Evolutionary conservation across 1,140 invertebrate species (phyloP), one percentile per base, ranked within the genome.

Genomic region (Eupristina koningsbergeri): DNA sequence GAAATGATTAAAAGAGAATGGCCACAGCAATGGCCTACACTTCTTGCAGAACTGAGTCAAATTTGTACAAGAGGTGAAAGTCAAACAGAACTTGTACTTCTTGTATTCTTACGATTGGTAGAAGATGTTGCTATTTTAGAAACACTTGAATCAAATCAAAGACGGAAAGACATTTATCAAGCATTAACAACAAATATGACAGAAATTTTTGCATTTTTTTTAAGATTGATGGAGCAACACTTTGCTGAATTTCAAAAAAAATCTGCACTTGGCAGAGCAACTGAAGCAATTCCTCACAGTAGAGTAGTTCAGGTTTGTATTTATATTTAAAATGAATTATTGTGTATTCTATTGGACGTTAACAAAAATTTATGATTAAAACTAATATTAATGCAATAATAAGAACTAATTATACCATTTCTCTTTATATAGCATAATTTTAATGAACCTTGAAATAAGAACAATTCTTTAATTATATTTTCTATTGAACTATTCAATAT

Each of bases 1-100:
- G 98, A 99, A 93, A 98, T 98, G 95, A 96, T 98, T 22, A 98
- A 98, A 90, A 92, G 97, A 26, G 97, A 98, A 90, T 99, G 98
- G 98, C 98, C 98, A 0, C 98, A 98, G 89, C 97, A 98, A 82
- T 99, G 98, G 98, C 96, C 97, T 0, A 95, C 95, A 1, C 89
- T 99, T 17, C 89, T 98, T 19, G 92, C 94, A 0, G 97, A 98
- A 89, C 92, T 98, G 0, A 96, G 95, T 83, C 94, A 96, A 85
- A 95, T 96, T 41, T 96, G 96, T 88, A 93, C 94, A n/a, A 94
- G 94, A 87, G 97, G 97, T 13, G 95, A 96, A 88, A 94, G 95
- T 31, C 97, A 98, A 87, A 97, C 97, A 13, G 97, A 98, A 91
- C 93, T 98, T 47, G 97, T 98, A 26, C 91, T 98, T 19, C 93